Percentiles rank a stretch among this genome's conserved stretches.
phyloP scores from a whole-genome alignment of 2,113 vertebrate genomes.

The Alouatta palliata region DNA sequence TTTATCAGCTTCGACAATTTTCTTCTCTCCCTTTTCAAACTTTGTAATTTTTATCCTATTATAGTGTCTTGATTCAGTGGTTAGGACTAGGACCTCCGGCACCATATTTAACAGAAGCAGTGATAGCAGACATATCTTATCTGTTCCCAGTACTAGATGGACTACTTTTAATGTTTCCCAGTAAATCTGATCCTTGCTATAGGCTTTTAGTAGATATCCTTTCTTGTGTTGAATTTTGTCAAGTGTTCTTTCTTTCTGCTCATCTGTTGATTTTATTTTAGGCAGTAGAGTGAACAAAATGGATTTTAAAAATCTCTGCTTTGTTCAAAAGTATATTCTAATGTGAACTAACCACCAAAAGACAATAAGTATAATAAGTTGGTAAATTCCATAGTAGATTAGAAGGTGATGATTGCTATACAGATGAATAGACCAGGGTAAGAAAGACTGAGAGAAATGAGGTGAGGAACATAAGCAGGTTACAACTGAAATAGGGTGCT shows the following conservation, averaged over 20 bases:
- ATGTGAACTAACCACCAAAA: not conserved
- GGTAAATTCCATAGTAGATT: not conserved
- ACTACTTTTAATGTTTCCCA: not conserved
- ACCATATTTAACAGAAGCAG: not conserved
- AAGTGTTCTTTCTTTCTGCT: not conserved
- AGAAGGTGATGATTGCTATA: not conserved
- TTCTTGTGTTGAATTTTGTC: not conserved
- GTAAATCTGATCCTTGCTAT: not conserved
- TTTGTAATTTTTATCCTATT: not conserved
- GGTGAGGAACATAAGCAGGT: not conserved
- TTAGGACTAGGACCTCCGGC: not conserved
- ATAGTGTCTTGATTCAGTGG: not conserved
- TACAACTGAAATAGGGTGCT: not conserved
- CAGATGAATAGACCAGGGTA: not conserved
- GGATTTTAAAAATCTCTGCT: not conserved
- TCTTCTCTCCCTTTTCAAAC: not conserved
- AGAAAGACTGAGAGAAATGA: not conserved
- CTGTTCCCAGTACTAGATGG: not conserved
- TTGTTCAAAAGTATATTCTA: constrained; percentile 25
- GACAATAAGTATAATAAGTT: not conserved
- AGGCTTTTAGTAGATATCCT: not conserved
- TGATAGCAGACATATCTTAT: not conserved
- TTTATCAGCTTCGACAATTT: not conserved
- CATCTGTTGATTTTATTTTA: not conserved
- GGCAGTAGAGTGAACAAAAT: not conserved